phyloP scores from a whole-genome alignment of 2,797 vertebrate species.

The Macroramphosus scolopax region DNA sequence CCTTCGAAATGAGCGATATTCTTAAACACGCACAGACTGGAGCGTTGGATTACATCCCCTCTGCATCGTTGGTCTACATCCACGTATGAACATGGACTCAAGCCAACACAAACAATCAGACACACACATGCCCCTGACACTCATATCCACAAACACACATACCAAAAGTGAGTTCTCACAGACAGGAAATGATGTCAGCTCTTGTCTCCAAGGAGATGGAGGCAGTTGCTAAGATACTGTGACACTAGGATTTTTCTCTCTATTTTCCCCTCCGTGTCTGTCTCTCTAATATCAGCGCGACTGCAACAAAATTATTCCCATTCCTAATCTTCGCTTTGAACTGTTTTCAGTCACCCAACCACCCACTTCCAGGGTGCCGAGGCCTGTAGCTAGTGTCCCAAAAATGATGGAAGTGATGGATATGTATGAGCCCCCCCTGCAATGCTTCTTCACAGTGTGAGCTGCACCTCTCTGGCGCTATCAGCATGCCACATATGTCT shows the following conservation, averaged over 20 bases:
- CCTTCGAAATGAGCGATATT: constrained; percentile 6
- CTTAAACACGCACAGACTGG: background rate
- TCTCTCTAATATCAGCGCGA: too few species aligned
- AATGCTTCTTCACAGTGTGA: constrained; percentile 60
- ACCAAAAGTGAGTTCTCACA: constrained; percentile 75
- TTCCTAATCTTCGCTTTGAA: constrained; percentile 51
- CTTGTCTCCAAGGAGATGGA: constrained; percentile 83
- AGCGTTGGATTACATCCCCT: constrained; percentile 27
- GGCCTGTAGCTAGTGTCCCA: constrained; percentile 32
- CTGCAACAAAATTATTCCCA: constrained; percentile 37
- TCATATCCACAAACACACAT: constrained; percentile 60
- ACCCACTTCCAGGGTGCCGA: constrained; percentile 27
- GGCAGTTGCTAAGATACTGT: constrained; percentile 85
- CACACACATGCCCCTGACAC: constrained; percentile 24
- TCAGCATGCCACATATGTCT: constrained; percentile 77
- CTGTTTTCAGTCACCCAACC: constrained; percentile 26
- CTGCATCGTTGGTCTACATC: too few species aligned
- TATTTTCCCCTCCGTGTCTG: constrained; percentile 60
- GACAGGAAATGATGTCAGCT: constrained; percentile 81
- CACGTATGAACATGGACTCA: constrained; percentile 41
- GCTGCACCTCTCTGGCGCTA: constrained; percentile 66
- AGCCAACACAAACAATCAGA: constrained; percentile 29
- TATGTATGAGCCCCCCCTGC: constrained; percentile 56
- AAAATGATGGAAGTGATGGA: constrained; percentile 57
- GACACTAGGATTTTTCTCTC: constrained; percentile 77